Conservation (phyloP, 2,113 vertebrate genomes). For the Leptocoma aspasia region DNA sequence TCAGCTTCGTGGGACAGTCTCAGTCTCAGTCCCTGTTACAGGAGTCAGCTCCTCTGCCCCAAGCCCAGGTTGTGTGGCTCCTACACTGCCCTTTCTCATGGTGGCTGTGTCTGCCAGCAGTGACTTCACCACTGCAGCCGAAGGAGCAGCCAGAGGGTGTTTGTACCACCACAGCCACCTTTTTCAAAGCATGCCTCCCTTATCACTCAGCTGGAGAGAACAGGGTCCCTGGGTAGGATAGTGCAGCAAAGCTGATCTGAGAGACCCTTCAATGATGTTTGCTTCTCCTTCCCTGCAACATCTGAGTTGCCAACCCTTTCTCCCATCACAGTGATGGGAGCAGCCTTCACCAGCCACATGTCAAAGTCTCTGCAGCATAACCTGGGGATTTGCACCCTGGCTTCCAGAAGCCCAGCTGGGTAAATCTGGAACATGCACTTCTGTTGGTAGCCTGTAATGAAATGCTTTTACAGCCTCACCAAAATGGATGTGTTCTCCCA, state of each 20-base stretch:
- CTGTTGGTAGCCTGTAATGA: background rate
- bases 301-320: background rate
- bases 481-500: background rate
- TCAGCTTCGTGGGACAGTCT: background rate
- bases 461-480: background rate
- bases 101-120: fast-evolving
- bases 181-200: background rate
- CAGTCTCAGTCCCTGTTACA: background rate
- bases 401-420: background rate
- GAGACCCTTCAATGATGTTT: fast-evolving
- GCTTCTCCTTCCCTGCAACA: background rate
- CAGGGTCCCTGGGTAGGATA: background rate
- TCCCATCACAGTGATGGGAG: background rate
- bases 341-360: background rate
- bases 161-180: background rate
- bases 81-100: fast-evolving
- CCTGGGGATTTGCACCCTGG: background rate
- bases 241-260: background rate
- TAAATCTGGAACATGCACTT: background rate
- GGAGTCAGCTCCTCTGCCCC: background rate
- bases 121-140: background rate
- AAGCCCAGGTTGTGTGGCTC: background rate
- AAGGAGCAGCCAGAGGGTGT: background rate
- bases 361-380: background rate
- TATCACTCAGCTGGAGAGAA: background rate